Evolutionary conservation across 2,113 vertebrate species (phyloP).

Genomic region (Triplophysa rosa): DNA sequence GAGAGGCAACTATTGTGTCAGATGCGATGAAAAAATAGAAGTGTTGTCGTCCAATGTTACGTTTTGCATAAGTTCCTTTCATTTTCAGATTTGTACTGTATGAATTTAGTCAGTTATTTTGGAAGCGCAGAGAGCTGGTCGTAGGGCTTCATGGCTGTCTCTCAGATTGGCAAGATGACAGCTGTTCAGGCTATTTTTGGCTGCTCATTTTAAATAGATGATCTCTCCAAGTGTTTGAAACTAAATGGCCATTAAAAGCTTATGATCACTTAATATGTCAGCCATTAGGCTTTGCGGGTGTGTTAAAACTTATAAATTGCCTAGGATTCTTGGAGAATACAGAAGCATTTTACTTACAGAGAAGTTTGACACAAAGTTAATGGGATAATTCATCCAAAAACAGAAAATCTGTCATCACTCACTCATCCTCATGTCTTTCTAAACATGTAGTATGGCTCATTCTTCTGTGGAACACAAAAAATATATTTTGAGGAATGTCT

Average conservation of each 20-base stretch:
- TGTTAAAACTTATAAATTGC: conserved; percentile 60
- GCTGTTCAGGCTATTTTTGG: conserved; percentile 58
- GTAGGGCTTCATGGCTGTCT: conserved; percentile 4
- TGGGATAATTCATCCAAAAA: too few species aligned
- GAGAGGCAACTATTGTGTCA: conserved; percentile 6
- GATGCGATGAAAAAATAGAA: not conserved
- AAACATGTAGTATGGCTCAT: too few species aligned
- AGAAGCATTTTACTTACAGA: not conserved
- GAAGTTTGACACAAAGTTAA: too few species aligned
- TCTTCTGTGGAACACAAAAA: too few species aligned
- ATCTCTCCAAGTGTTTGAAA: conserved; percentile 61
- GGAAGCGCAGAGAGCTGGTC: conserved; percentile 21
- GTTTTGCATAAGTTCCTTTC: not conserved
- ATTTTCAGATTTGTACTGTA: conserved; percentile 41
- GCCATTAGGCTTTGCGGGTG: conserved; percentile 67
- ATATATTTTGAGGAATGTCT: too few species aligned
- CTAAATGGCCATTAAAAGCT: conserved; percentile 74
- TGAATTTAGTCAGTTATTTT: conserved; percentile 49
- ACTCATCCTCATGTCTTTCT: too few species aligned
- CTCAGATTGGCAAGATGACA: conserved; percentile 47
- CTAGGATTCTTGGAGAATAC: conserved; percentile 24
- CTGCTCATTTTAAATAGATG: conserved; percentile 54
- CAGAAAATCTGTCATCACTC: too few species aligned
- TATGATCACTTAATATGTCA: conserved; percentile 72
- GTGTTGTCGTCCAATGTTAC: not conserved